These are phyloP conservation scores for Julus scanicus DNA, from an alignment of 2,888 invertebrate species.

Conservation along the genomic window DNA sequence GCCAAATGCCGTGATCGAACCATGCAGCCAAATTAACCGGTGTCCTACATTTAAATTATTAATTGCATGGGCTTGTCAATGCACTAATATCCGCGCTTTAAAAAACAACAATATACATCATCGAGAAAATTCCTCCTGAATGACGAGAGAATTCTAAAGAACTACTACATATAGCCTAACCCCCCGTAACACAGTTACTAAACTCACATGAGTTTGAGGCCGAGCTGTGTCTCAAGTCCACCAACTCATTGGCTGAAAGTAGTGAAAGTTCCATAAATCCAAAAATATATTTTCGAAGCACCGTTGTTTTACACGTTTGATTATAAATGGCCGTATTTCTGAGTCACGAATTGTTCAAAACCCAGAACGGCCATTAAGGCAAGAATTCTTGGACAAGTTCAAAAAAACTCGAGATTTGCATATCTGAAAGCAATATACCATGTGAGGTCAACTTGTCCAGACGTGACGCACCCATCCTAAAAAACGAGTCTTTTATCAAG, in stretches of 20 bases:
- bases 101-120: neutral
- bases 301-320: neutral
- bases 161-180: too few species aligned
- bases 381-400: neutral
- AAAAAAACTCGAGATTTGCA: neutral
- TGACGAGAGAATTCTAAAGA: too few species aligned
- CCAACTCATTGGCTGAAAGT: too few species aligned
- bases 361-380: neutral
- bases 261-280: neutral
- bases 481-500: constrained; percentile 19
- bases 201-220: too few species aligned
- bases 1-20: neutral
- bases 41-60: neutral
- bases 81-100: neutral
- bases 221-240: too few species aligned
- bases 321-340: neutral
- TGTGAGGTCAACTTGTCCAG: constrained; percentile 19
- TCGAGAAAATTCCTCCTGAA: neutral
- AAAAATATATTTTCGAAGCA: neutral
- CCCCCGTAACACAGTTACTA: too few species aligned
- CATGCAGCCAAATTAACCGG: neutral
- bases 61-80: neutral
- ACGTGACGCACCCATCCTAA: constrained; percentile 1
- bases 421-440: constrained; percentile 11
- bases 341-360: neutral